Conservation (phyloP, 2,797 vertebrate species). For the Zalophus californianus region DNA sequence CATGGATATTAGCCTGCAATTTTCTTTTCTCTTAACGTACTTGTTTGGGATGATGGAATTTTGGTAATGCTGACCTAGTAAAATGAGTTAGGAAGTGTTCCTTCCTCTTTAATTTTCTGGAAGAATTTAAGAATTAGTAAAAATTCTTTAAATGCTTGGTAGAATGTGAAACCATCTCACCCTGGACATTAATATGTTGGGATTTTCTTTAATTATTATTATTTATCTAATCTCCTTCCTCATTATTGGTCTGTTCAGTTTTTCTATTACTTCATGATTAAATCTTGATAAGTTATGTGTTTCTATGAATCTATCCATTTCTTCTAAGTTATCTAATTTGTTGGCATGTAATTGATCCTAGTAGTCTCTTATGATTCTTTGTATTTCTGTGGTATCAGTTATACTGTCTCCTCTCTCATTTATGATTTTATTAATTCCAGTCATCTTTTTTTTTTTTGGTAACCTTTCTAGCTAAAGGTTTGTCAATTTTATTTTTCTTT, state of each 20-base stretch:
- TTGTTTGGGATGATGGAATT: no score
- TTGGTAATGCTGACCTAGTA: no score
- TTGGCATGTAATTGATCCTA: background rate
- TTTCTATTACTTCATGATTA: background rate
- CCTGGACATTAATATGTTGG: background rate
- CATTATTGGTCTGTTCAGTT: background rate
- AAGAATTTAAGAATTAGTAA: no score
- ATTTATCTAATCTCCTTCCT: background rate
- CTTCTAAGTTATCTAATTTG: background rate
- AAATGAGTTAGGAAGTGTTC: no score
- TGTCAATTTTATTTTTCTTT: background rate
- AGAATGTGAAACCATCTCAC: no score
- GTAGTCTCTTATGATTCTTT: background rate
- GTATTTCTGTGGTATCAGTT: background rate
- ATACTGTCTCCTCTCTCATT: background rate
- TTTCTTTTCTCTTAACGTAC: no score
- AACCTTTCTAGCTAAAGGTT: background rate
- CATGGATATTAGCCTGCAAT: no score
- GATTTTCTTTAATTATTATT: background rate
- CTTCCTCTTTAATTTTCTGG: no score
- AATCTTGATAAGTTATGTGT: background rate
- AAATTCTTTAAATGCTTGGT: no score
- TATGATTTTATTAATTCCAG: background rate
- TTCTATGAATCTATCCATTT: background rate
- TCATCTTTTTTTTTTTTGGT: background rate